Conservation (phyloP, 2,888 invertebrate species). For the Cyclophora albipunctata region DNA sequence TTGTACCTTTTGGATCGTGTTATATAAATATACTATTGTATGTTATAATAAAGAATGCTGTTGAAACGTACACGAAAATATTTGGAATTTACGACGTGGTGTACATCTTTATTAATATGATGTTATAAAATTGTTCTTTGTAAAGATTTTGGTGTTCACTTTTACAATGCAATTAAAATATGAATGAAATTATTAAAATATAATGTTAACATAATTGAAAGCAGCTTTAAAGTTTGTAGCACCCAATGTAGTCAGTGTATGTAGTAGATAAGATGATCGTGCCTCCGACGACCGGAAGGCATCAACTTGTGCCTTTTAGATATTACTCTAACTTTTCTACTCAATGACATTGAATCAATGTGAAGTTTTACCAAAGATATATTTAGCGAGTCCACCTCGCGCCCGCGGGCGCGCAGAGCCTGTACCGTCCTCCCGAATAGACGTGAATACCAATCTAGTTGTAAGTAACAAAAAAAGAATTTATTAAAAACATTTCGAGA, state of each 20-base stretch:
- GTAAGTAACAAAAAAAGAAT: conserved; percentile 58
- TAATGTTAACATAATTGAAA: no score
- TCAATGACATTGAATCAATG: conserved; percentile 5
- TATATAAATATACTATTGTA: no score
- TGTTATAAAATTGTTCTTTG: no score
- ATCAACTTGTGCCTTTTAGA: conserved; percentile 18
- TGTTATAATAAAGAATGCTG: no score
- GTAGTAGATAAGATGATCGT: conserved; percentile 7
- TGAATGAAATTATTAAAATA: no score
- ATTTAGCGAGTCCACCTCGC: conserved; percentile 7
- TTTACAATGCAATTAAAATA: no score
- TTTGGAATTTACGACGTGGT: no score
- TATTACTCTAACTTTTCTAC: conserved; percentile 6
- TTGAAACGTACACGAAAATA: no score
- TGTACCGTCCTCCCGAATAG: conserved; percentile 38
- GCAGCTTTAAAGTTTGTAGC: no score
- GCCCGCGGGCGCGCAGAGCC: background rate
- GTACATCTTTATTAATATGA: no score
- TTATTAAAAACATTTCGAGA: conserved; percentile 63
- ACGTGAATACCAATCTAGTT: conserved; percentile 58
- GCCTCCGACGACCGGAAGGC: conserved; percentile 11
- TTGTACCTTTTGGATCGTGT: no score
- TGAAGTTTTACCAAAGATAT: conserved; percentile 39
- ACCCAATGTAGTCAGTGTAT: background rate
- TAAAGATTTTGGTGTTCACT: no score